Evolutionary conservation across 2,797 vertebrate species (phyloP).

Genomic region (Dendrocincla tyrannina): DNA sequence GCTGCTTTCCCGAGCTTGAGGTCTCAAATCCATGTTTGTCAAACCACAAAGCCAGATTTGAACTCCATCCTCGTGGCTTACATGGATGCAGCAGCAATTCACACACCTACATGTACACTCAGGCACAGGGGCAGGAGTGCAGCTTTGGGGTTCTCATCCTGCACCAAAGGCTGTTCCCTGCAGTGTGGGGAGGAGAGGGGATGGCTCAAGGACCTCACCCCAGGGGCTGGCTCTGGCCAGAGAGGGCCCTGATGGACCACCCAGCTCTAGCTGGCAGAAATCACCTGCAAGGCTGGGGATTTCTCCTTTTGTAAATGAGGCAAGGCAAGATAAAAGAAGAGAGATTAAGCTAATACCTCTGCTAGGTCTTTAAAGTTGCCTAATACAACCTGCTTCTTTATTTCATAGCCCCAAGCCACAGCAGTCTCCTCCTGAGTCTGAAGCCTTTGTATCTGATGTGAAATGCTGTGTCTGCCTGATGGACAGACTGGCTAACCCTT

Average conservation of each 20-base stretch:
- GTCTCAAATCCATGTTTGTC: not conserved
- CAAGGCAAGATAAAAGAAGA: not conserved
- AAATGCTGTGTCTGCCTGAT: not conserved
- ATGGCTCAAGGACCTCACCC: not conserved
- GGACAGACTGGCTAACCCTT: not conserved
- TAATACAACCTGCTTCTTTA: not conserved
- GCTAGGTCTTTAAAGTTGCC: not conserved
- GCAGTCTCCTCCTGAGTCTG: not conserved
- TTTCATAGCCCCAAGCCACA: not conserved
- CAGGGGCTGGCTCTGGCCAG: fast-evolving
- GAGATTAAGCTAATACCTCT: not conserved
- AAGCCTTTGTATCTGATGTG: not conserved
- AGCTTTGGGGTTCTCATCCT: not conserved
- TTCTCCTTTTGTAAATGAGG: not conserved
- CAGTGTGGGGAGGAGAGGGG: fast-evolving
- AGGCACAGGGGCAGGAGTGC: not conserved
- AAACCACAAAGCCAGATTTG: not conserved
- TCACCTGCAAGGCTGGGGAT: not conserved
- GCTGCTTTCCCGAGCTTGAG: fast-evolving
- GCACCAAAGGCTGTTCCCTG: not conserved
- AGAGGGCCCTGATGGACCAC: not conserved
- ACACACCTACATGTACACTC: fast-evolving
- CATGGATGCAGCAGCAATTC: not conserved
- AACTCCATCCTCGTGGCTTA: not conserved
- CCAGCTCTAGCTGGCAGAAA: not conserved